A percentile compares a stretch with the other conserved stretches of the same genome.
phyloP scores from a whole-genome alignment of 2,797 vertebrate genomes.

The Mionectes olivaceus region DNA sequence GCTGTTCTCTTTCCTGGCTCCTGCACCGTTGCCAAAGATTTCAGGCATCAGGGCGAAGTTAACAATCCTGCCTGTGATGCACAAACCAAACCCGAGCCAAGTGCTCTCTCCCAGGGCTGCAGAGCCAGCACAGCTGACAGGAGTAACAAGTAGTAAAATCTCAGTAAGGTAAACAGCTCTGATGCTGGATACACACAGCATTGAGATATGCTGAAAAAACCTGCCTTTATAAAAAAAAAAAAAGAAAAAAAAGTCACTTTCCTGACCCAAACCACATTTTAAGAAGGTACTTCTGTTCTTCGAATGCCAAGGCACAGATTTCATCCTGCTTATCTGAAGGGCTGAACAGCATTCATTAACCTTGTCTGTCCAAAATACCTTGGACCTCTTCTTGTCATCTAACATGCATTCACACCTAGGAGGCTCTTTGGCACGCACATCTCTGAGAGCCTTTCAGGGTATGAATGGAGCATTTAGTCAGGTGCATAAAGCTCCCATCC shows the following conservation, averaged over 20 bases:
- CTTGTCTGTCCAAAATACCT: background rate
- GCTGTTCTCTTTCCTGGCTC: slow-evolving; percentile 15
- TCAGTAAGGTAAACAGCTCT: slow-evolving; percentile 39
- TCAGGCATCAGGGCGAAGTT: background rate
- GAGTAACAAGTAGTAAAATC: slow-evolving; percentile 65
- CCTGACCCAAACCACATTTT: background rate
- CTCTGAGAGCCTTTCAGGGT: background rate
- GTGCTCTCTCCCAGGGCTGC: background rate
- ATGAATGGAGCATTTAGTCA: slow-evolving; percentile 42
- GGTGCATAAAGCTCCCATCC: slow-evolving; percentile 20
- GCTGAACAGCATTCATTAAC: slow-evolving; percentile 11
- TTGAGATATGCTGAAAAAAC: slow-evolving; percentile 5
- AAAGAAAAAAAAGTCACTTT: background rate
- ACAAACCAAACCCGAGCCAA: background rate
- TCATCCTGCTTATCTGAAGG: slow-evolving; percentile 36
- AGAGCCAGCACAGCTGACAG: slow-evolving; percentile 58
- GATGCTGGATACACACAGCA: background rate
- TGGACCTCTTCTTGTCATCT: background rate
- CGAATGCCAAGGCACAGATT: background rate
- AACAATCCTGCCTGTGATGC: slow-evolving; percentile 21
- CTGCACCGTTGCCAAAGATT: background rate
- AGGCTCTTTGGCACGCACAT: background rate
- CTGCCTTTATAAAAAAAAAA: background rate
- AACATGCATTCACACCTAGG: background rate
- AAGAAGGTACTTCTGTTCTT: slow-evolving; percentile 35